These are phyloP conservation scores for Heliconius ismenius DNA, from an alignment of 2,888 invertebrate species.

Conservation along the genomic window DNA sequence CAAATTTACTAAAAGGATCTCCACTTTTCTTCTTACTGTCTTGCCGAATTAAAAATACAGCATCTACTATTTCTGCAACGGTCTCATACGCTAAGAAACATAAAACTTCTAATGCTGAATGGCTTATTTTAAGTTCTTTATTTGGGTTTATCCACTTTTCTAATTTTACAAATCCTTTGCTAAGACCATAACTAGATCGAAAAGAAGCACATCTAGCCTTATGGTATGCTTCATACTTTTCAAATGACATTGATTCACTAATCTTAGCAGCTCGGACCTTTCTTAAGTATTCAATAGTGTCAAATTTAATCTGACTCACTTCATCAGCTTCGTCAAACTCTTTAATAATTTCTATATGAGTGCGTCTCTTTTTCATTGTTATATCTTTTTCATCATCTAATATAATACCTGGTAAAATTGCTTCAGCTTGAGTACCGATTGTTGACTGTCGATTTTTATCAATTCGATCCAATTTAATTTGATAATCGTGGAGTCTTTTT, in stretches of 20 bases:
- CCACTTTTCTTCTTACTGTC: slow-evolving; percentile 86
- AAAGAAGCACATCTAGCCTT: slow-evolving; percentile 91
- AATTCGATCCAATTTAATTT: slow-evolving; percentile 81
- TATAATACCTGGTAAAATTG: slow-evolving; percentile 59
- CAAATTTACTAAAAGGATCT: slow-evolving; percentile 86
- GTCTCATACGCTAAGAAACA: slow-evolving; percentile 94
- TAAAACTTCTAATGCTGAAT: slow-evolving; percentile 87
- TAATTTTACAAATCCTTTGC: slow-evolving; percentile 81
- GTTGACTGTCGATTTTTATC: slow-evolving; percentile 60
- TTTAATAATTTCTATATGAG: slow-evolving; percentile 78
- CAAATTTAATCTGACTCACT: slow-evolving; percentile 78
- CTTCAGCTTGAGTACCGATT: slow-evolving; percentile 52
- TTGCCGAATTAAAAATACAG: slow-evolving; percentile 89
- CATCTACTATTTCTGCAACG: slow-evolving; percentile 93
- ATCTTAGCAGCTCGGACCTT: slow-evolving; percentile 82
- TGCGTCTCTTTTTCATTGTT: slow-evolving; percentile 67
- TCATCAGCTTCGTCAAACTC: slow-evolving; percentile 81
- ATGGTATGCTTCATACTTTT: slow-evolving; percentile 88
- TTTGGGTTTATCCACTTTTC: slow-evolving; percentile 84
- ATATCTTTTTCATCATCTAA: slow-evolving; percentile 80
- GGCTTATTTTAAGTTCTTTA: slow-evolving; percentile 83
- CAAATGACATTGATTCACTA: slow-evolving; percentile 77
- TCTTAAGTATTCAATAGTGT: slow-evolving; percentile 81
- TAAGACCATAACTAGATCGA: slow-evolving; percentile 72
- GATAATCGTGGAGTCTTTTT: slow-evolving; percentile 88